Evolutionary conservation across 2,113 vertebrate genomes (phyloP).

Genomic region (Indri indri): DNA sequence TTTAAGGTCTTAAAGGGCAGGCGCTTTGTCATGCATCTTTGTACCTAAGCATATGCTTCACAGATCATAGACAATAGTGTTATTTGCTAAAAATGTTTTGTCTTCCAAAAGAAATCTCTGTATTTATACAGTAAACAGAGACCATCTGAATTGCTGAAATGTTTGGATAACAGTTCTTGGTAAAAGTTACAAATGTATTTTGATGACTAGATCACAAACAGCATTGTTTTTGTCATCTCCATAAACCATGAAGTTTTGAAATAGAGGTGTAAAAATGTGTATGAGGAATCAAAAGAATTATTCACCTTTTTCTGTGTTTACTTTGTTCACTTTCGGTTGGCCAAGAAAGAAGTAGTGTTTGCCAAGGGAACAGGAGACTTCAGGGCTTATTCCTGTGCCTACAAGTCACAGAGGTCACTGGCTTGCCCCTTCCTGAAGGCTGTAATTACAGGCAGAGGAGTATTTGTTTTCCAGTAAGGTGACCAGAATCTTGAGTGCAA

Average conservation of each 20-base stretch:
- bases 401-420: constrained; percentile 59
- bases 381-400: constrained; percentile 50
- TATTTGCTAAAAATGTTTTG: neutral
- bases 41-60: neutral
- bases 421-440: constrained; percentile 62
- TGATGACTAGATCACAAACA: constrained; percentile 33
- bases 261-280: constrained; percentile 9
- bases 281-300: neutral
- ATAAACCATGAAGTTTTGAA: neutral
- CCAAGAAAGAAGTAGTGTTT: constrained; percentile 53
- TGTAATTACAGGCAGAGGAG: constrained; percentile 53
- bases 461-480: constrained; percentile 65
- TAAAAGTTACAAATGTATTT: constrained; percentile 7
- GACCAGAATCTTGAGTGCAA: constrained; percentile 53
- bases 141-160: neutral
- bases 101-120: constrained; percentile 20
- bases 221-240: constrained; percentile 10
- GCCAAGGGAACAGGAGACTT: constrained; percentile 51
- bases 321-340: constrained; percentile 58
- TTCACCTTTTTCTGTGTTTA: neutral
- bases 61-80: neutral
- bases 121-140: neutral
- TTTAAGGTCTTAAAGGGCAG: constrained; percentile 44
- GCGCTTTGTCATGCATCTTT: constrained; percentile 15
- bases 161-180: constrained; percentile 6